phyloP scores from a whole-genome alignment of 2,888 invertebrate genomes.

The Leucoptera coffeella region DNA sequence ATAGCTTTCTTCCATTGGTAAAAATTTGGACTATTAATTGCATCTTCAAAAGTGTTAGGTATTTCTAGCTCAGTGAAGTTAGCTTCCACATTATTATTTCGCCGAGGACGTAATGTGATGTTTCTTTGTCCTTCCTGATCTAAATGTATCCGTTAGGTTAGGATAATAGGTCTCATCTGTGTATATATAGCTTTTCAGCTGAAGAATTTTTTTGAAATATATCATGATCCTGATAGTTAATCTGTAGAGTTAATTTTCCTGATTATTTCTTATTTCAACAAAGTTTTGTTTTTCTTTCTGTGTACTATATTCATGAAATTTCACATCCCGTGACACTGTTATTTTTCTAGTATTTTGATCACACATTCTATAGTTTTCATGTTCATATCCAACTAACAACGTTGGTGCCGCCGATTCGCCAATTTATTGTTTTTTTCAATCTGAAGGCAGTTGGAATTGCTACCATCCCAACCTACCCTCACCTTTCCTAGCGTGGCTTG shows the following conservation, averaged over 20 bases:
- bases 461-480: no score
- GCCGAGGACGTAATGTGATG: background rate
- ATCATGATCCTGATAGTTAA: background rate
- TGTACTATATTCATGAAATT: no score
- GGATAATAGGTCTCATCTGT: background rate
- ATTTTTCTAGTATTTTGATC: background rate
- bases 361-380: conserved; percentile 3
- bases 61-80: background rate
- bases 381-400: conserved; percentile 1
- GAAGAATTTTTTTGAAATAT: background rate
- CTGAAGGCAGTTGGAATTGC: no score
- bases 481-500: no score
- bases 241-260: background rate
- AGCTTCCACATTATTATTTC: background rate
- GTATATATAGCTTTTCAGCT: background rate
- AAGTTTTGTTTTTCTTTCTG: background rate
- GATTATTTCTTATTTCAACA: background rate
- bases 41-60: background rate
- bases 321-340: no score
- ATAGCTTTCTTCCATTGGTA: background rate
- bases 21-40: conserved; percentile 1
- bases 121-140: background rate
- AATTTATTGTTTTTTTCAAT: no score
- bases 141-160: background rate
- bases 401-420: no score